Evolutionary conservation across 2,113 vertebrate genomes (phyloP).

Genomic region (Reinhardtius hippoglossoides): DNA sequence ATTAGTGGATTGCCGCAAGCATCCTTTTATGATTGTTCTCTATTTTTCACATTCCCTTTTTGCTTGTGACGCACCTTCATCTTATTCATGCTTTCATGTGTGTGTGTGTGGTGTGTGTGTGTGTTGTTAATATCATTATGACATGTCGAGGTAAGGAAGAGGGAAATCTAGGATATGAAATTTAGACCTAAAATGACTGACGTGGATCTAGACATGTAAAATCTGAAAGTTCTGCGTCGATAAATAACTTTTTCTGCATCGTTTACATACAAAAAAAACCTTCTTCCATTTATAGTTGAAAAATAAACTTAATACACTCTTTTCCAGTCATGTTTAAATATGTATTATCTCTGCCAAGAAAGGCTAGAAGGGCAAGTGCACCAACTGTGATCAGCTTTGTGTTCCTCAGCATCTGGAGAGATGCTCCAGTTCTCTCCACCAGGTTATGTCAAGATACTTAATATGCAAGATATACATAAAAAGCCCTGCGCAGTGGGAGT

Average conservation of each 20-base stretch:
- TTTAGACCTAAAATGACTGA: neutral
- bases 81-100: constrained; percentile 55
- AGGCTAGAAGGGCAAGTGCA: neutral
- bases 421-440: neutral
- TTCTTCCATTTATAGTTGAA: neutral
- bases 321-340: constrained; percentile 16
- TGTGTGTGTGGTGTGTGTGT: constrained; percentile 16
- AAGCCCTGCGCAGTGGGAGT: neutral
- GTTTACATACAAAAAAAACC: neutral
- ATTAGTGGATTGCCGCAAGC: constrained; percentile 72
- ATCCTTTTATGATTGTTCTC: constrained; percentile 62
- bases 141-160: constrained; percentile 5
- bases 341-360: neutral
- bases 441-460: neutral
- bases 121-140: constrained; percentile 16
- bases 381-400: neutral
- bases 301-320: neutral
- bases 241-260: neutral
- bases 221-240: neutral
- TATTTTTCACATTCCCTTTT: constrained; percentile 52
- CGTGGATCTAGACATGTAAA: neutral
- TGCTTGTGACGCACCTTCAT: constrained; percentile 48
- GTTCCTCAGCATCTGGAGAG: neutral
- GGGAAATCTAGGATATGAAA: neutral
- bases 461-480: neutral